Conservation (phyloP, 2,797 vertebrate genomes). For the Phataginus tricuspis region DNA sequence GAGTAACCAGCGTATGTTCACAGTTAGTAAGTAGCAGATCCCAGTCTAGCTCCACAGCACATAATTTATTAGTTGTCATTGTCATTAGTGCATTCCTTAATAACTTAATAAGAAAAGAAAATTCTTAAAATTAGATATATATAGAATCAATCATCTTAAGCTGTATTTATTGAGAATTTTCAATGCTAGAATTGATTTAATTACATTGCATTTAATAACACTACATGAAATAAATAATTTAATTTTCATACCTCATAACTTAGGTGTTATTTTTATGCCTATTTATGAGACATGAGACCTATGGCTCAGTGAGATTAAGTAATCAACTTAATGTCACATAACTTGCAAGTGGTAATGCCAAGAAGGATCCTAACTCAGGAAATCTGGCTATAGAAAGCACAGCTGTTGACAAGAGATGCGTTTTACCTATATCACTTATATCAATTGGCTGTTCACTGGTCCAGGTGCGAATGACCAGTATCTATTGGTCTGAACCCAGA, state of each 20-base stretch:
- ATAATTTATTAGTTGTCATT: background rate
- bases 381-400: background rate
- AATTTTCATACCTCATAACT: background rate
- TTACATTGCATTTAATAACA: background rate
- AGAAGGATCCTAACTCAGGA: background rate
- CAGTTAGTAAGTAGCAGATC: background rate
- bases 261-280: background rate
- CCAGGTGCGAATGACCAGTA: background rate
- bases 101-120: background rate
- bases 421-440: background rate
- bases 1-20: background rate
- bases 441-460: background rate
- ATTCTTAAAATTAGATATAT: background rate
- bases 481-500: background rate
- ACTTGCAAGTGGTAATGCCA: background rate
- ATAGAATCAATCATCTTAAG: background rate
- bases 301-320: background rate
- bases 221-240: background rate
- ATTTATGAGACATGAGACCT: background rate
- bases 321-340: background rate
- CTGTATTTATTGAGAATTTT: background rate
- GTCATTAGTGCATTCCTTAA: background rate
- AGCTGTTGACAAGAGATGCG: fast-evolving
- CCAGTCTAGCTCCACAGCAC: background rate
- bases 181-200: background rate